Percentiles rank a stretch among this genome's conserved stretches.
phyloP scores from a whole-genome alignment of 2,797 vertebrate genomes.

The Danio jaintianensis region DNA sequence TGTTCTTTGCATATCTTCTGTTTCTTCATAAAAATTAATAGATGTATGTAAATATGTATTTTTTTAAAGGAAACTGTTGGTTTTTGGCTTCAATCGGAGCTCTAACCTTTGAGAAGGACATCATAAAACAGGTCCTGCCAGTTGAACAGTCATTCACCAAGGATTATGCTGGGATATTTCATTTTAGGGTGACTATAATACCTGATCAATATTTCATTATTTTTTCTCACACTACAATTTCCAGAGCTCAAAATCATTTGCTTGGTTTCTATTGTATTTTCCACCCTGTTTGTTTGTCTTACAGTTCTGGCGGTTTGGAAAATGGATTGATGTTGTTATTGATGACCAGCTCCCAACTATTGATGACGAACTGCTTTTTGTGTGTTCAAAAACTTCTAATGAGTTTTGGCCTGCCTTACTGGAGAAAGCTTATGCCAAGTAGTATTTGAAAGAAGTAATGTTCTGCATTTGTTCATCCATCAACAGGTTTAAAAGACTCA shows the following conservation, averaged over 20 bases:
- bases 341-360: constrained; percentile 73
- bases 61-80: constrained; percentile 74
- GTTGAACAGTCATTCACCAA: constrained; percentile 67
- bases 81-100: constrained; percentile 74
- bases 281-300: constrained; percentile 13
- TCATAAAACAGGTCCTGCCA: constrained; percentile 69
- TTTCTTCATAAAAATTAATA: too few relatives aligned
- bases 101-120: constrained; percentile 65
- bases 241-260: background rate
- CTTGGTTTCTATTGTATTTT: background rate
- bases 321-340: constrained; percentile 79
- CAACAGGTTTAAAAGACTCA: background rate
- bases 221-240: background rate
- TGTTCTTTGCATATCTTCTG: too few relatives aligned
- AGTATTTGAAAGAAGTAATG: constrained; percentile 51
- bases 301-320: constrained; percentile 79
- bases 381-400: constrained; percentile 70
- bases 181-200: constrained; percentile 69
- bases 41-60: background rate
- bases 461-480: background rate
- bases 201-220: background rate
- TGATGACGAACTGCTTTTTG: constrained; percentile 68
- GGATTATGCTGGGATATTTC: constrained; percentile 74
- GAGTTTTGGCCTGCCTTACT: constrained; percentile 90
- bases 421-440: constrained; percentile 93